Evolutionary conservation across 2,113 vertebrate species (phyloP).

Genomic region (Podarcis cretensis): DNA sequence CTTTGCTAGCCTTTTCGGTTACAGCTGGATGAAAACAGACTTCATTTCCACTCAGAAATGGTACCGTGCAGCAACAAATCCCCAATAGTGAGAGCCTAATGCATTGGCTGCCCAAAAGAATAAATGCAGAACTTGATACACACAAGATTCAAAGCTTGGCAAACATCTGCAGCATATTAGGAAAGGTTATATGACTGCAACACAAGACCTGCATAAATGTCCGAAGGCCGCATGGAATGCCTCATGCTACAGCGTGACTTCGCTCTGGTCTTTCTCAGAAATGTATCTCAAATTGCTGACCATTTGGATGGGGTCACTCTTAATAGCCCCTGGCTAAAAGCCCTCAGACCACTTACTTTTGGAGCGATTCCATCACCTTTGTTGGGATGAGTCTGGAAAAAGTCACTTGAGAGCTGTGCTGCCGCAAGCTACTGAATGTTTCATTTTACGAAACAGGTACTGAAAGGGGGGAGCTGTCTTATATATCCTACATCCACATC

Average conservation of each 20-base stretch:
- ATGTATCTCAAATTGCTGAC: neutral
- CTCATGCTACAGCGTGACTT: conserved; percentile 50
- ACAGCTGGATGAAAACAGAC: neutral
- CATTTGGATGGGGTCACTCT: neutral
- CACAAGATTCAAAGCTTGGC: conserved; percentile 33
- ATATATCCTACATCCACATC: neutral
- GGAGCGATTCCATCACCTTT: neutral
- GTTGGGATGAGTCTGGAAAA: neutral
- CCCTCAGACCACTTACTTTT: neutral
- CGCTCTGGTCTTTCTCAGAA: conserved; percentile 61
- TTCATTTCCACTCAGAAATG: conserved; percentile 21
- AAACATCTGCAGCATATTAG: conserved; percentile 66
- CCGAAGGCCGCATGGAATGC: conserved; percentile 40
- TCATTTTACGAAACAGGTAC: neutral
- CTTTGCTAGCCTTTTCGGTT: conserved; percentile 18
- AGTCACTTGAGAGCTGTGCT: neutral
- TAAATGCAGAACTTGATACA: conserved; percentile 46
- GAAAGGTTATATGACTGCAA: conserved; percentile 47
- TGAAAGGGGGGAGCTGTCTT: neutral
- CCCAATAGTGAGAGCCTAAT: conserved; percentile 16
- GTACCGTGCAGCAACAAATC: conserved; percentile 13
- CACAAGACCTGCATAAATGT: conserved; percentile 30
- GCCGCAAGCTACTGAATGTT: neutral
- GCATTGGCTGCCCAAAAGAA: conserved; percentile 38
- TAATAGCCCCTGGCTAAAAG: neutral